Conservation (phyloP, 2,797 vertebrate species). For the Pseudochaenichthys georgianus region DNA sequence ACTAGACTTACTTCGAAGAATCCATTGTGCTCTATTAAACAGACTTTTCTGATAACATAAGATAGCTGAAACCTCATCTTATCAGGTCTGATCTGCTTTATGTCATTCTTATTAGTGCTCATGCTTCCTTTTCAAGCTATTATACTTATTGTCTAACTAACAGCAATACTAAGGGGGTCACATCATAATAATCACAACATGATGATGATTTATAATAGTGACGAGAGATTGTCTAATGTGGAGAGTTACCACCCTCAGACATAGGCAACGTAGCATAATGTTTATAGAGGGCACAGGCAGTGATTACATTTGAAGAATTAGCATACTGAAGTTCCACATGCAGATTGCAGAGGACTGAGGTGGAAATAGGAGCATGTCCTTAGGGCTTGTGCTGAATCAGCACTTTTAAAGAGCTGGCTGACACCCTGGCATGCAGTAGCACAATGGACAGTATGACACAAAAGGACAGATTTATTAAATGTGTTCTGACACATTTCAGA, state of each 20-base stretch:
- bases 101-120: neutral
- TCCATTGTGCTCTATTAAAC: neutral
- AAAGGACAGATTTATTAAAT: slow-evolving; percentile 48
- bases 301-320: slow-evolving; percentile 39
- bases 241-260: slow-evolving; percentile 13
- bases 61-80: neutral
- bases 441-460: slow-evolving; percentile 33
- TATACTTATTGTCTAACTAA: slow-evolving; percentile 1
- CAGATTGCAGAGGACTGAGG: slow-evolving; percentile 14
- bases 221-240: neutral
- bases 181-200: neutral
- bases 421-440: slow-evolving; percentile 18
- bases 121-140: slow-evolving; percentile 13
- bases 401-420: slow-evolving; percentile 38
- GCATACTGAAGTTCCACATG: slow-evolving; percentile 18
- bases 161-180: neutral
- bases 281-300: neutral
- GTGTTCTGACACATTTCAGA: slow-evolving; percentile 39
- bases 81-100: slow-evolving; percentile 2
- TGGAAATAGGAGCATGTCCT: slow-evolving; percentile 29
- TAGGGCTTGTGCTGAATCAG: slow-evolving; percentile 29
- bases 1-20: slow-evolving; percentile 9
- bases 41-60: slow-evolving; percentile 9
- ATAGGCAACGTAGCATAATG: slow-evolving; percentile 20
- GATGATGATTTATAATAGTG: slow-evolving; percentile 4